phyloP scores from a whole-genome alignment of 2,113 vertebrate species.

The Cromileptes altivelis region DNA sequence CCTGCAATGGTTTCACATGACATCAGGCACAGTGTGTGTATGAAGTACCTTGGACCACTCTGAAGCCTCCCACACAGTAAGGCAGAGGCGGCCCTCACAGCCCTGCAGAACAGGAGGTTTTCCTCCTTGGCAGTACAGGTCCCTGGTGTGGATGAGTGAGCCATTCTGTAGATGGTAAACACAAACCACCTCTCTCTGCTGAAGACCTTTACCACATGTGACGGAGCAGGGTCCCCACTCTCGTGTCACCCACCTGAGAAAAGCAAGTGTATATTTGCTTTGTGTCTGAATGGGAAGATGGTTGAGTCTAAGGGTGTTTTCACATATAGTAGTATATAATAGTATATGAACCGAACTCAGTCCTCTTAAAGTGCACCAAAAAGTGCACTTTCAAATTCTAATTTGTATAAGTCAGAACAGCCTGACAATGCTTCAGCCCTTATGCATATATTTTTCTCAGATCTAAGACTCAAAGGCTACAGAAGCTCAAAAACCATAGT shows the following conservation, averaged over 20 bases:
- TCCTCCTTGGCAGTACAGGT: slow-evolving; percentile 89
- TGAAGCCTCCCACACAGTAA: slow-evolving; percentile 94
- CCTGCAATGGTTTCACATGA: background rate
- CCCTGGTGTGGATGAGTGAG: slow-evolving; percentile 88
- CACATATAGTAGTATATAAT: too few relatives aligned
- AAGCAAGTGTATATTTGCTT: slow-evolving; percentile 2
- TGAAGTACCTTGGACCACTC: slow-evolving; percentile 94
- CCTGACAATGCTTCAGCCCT: too few relatives aligned
- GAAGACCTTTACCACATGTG: slow-evolving; percentile 92
- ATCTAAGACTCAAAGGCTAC: too few relatives aligned
- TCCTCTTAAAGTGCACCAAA: too few relatives aligned
- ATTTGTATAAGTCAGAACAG: too few relatives aligned
- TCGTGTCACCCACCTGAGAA: slow-evolving; percentile 91
- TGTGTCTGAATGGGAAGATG: background rate
- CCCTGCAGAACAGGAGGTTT: slow-evolving; percentile 88
- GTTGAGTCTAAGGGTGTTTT: too few relatives aligned
- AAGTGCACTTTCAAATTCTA: too few relatives aligned
- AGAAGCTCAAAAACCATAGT: too few relatives aligned
- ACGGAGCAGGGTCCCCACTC: slow-evolving; percentile 93
- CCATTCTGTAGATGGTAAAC: slow-evolving; percentile 93
- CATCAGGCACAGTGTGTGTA: background rate
- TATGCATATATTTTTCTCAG: too few relatives aligned
- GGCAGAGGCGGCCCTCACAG: slow-evolving; percentile 93
- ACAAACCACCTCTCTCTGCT: slow-evolving; percentile 91
- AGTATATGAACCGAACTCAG: too few relatives aligned